These are phyloP conservation scores for Alentia gelatinosa DNA, from an alignment of 2,888 invertebrate genomes.

Conservation along the genomic window DNA sequence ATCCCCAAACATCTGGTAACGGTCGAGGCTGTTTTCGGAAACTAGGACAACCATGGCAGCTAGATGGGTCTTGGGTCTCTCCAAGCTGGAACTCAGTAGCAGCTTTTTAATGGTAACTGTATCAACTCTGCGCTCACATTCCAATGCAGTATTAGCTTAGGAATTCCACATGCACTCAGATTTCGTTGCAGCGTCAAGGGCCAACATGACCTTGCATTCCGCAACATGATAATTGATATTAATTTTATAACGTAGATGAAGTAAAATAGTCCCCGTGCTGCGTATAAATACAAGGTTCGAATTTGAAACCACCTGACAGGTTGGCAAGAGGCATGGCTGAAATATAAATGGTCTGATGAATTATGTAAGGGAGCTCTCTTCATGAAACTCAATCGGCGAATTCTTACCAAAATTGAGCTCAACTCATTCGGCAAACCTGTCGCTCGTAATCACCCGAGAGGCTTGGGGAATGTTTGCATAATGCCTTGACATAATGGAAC, in stretches of 20 bases:
- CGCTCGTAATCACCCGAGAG: neutral
- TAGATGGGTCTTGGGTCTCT: no score
- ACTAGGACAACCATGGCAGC: no score
- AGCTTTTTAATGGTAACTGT: no score
- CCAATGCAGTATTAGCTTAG: neutral
- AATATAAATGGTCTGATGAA: neutral
- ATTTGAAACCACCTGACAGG: neutral
- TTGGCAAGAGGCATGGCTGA: neutral
- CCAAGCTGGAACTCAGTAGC: no score
- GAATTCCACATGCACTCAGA: neutral
- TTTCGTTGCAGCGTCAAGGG: neutral
- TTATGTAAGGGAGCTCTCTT: neutral
- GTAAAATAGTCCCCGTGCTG: neutral
- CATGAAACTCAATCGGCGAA: neutral
- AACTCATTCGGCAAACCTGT: neutral
- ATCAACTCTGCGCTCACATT: no score
- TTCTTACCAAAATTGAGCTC: neutral
- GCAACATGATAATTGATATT: neutral
- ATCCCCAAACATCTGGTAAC: no score
- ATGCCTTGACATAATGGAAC: neutral
- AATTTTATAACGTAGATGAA: neutral
- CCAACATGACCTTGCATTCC: neutral
- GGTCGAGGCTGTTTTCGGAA: no score
- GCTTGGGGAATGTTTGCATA: neutral
- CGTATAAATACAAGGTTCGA: neutral